These are phyloP conservation scores for Lepidonotus clava DNA, from an alignment of 2,888 invertebrate species.

Conservation along the genomic window DNA sequence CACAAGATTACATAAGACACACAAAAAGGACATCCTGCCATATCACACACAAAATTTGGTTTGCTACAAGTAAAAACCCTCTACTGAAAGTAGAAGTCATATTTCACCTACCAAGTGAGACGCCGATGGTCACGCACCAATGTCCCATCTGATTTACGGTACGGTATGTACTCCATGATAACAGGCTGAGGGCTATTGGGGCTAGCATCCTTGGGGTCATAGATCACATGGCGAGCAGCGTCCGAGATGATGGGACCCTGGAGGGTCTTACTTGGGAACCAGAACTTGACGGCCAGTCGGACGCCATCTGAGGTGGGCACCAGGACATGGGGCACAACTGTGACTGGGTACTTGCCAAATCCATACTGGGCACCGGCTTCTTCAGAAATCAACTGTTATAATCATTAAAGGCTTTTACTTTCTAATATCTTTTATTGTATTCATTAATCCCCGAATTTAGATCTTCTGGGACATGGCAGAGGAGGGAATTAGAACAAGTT, in stretches of 20 bases:
- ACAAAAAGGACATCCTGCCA: too few species aligned
- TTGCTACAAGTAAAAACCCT: too few species aligned
- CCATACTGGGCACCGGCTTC: constrained; percentile 39
- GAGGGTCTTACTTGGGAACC: constrained; percentile 35
- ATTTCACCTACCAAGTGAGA: background rate
- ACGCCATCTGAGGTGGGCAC: constrained; percentile 56
- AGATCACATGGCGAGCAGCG: background rate
- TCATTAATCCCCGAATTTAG: too few species aligned
- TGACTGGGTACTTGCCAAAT: constrained; percentile 57
- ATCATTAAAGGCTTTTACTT: too few species aligned
- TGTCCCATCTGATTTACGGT: constrained; percentile 65
- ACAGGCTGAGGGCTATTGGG: constrained; percentile 38
- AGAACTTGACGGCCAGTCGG: constrained; percentile 51
- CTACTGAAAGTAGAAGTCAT: too few species aligned
- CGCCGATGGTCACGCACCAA: constrained; percentile 60
- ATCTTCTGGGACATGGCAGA: too few species aligned
- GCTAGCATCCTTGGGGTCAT: background rate
- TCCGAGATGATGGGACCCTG: background rate
- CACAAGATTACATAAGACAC: too few species aligned
- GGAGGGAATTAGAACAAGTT: too few species aligned
- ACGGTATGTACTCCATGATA: constrained; percentile 66
- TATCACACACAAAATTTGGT: too few species aligned
- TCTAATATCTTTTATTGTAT: too few species aligned
- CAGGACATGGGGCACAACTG: constrained; percentile 53
- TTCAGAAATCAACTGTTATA: background rate